Evolutionary conservation across 2,888 invertebrate species (phyloP).

Genomic region (Ernsta delagoae): DNA sequence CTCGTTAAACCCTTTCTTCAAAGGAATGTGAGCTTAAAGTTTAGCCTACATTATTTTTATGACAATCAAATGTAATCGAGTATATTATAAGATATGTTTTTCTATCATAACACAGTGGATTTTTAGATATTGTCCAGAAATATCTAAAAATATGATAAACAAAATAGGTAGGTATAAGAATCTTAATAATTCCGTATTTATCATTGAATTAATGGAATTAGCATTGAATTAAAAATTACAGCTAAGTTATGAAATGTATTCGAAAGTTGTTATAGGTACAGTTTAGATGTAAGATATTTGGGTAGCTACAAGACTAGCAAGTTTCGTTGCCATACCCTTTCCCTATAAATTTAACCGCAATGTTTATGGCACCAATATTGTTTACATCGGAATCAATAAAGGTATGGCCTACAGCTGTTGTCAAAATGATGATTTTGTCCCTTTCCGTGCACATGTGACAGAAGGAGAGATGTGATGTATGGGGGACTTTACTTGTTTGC

Average conservation of each 20-base stretch:
- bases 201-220: too few species aligned
- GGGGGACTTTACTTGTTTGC: constrained; percentile 68
- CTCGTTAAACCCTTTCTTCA: too few species aligned
- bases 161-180: too few species aligned
- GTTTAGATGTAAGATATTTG: constrained; percentile 44
- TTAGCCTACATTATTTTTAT: too few species aligned
- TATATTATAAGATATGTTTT: too few species aligned
- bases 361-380: constrained; percentile 51
- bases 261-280: constrained; percentile 33
- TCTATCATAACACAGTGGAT: too few species aligned
- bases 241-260: neutral
- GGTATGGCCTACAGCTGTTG: constrained; percentile 49
- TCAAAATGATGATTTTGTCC: constrained; percentile 43
- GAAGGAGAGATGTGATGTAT: constrained; percentile 51
- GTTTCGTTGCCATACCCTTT: constrained; percentile 43
- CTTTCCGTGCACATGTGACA: constrained; percentile 45
- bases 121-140: too few species aligned
- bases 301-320: constrained; percentile 20
- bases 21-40: too few species aligned
- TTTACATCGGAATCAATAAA: constrained; percentile 65
- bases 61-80: too few species aligned
- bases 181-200: too few species aligned
- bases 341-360: constrained; percentile 43
- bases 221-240: too few species aligned
- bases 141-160: too few species aligned